These are phyloP conservation scores for Euzetes globulus DNA, from an alignment of 2,888 invertebrate genomes.

Conservation along the genomic window DNA sequence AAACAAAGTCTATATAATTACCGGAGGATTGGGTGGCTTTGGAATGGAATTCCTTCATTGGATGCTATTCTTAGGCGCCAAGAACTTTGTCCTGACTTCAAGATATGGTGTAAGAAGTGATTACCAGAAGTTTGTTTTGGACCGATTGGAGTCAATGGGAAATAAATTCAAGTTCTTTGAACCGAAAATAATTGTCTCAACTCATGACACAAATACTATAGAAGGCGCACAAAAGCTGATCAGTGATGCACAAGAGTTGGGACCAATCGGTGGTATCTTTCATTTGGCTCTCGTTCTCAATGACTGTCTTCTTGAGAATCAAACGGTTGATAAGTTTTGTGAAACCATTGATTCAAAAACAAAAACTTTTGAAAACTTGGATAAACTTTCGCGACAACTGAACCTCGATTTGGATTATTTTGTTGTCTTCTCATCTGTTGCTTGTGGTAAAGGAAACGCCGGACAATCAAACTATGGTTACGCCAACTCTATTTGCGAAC, in stretches of 20 bases:
- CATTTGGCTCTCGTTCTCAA: constrained; percentile 75
- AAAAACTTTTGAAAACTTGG: constrained; percentile 70
- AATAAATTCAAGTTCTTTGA: constrained; percentile 45
- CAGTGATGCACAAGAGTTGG: constrained; percentile 53
- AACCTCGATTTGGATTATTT: constrained; percentile 79
- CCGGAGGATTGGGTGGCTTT: constrained; percentile 86
- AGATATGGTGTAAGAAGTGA: constrained; percentile 82
- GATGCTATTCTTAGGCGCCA: constrained; percentile 82
- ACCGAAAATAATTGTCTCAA: constrained; percentile 60
- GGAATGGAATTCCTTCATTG: constrained; percentile 87
- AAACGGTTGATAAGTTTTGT: constrained; percentile 67
- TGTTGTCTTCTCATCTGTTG: constrained; percentile 91
- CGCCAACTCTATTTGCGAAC: constrained; percentile 95
- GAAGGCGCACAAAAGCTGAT: constrained; percentile 63
- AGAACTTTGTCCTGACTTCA: constrained; percentile 73
- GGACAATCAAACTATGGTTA: constrained; percentile 95
- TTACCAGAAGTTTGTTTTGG: constrained; percentile 78
- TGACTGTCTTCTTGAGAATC: constrained; percentile 80
- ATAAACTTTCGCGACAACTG: constrained; percentile 64
- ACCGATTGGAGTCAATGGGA: constrained; percentile 58
- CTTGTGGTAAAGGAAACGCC: constrained; percentile 90
- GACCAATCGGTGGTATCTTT: constrained; percentile 76
- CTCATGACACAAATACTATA: constrained; percentile 61
- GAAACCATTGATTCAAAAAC: constrained; percentile 78
- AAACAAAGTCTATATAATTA: constrained; percentile 51